Evolutionary conservation across 2,797 vertebrate species (phyloP), one percentile per base, ranked within the genome.

Genomic region (Gouania willdenowi): DNA sequence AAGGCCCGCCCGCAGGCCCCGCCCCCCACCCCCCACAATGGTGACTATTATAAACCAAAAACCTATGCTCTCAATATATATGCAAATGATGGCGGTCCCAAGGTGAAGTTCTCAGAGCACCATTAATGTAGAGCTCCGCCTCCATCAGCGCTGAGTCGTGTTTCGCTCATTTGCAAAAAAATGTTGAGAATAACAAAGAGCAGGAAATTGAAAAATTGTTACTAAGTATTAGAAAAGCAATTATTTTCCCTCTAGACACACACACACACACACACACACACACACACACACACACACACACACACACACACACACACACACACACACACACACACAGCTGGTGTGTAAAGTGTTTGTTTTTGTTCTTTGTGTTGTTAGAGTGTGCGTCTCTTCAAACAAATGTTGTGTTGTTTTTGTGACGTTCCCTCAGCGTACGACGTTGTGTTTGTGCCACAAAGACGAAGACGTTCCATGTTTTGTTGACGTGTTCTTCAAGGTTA

Each of bases 11-110:
- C 85, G 83, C 71, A 71, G 41, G 69, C 72, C 79, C 66, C 70
- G 3, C 71, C 52, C 77, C 80, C 79, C 22, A 17, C 77, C 69
- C 80, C 79, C 52, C 66, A 57, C 78, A 85, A 78, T 72, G 76
- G 82, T 81, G 78, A 85, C 87, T 84, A 83, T 87, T 87, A 89
- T 88, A 89, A 89, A 85, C 82, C 80, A 88, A 91, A 88, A 92
- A 89, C 89, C 89, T 89, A 91, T 91, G 88, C 85, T 89, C 87
- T 89, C 89, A 92, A 91, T 92, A 92, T 91, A 93, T 91, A 93
- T 92, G 90, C 91, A 92, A 92, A 92, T 92, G 77, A 66, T 36
- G 75, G 70, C 59, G 37, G 87, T 88, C 87, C 87, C 87, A 81
- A 84, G 88, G 87, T 91, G 84, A 85, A 79, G 87, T 84, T 87